Evolutionary conservation across 2,113 vertebrate species (phyloP), one percentile per base, ranked within the genome.

Genomic region (Dipodomys ordii): DNA sequence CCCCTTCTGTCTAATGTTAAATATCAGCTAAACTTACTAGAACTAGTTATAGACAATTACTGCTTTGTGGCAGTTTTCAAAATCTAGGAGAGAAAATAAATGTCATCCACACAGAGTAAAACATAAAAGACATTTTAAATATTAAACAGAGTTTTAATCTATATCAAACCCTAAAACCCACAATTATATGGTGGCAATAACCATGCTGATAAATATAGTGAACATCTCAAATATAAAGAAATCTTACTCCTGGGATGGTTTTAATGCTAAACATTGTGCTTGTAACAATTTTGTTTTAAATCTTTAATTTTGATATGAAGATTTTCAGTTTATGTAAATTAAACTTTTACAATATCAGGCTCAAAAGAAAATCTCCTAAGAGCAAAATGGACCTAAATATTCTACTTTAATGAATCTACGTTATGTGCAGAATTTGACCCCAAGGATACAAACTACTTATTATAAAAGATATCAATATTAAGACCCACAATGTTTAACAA

Each of bases 41-140:
- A 28, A 88, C 69, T 83, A 23, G 79, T 73, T 79, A 76, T 16
- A 74, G 79, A 87, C 69, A 46, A 4, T 5, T 82, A 69, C 23
- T 71, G 20, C 6, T 77, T 94, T 16, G 69, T 1, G 22, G 64
- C 27, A 82, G 67, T 65, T 90, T 87, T 79, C 60, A 71, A 93
- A 76, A 73, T 19, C 16, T 64, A 25, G 23, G 84, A 35, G 13
- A 84, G 3, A 74, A 10, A 72, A 86, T 90, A 93, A 82, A 85
- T 90, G 69, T 67, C 72, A 84, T 73, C 46, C 49, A 84, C 11
- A 91, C n/a, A 46, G 3, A 78, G 46, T 94, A 73, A 91, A 84
- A 77, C 22, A 88, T 62, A 81, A 91, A 92, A 82, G n/a, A 78
- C 5, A 71, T 92, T 90, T 71, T 87, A 64, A 27, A 95, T 90